Evolutionary conservation across 1,140 invertebrate genomes (phyloP).

Genomic region (Physella acuta): DNA sequence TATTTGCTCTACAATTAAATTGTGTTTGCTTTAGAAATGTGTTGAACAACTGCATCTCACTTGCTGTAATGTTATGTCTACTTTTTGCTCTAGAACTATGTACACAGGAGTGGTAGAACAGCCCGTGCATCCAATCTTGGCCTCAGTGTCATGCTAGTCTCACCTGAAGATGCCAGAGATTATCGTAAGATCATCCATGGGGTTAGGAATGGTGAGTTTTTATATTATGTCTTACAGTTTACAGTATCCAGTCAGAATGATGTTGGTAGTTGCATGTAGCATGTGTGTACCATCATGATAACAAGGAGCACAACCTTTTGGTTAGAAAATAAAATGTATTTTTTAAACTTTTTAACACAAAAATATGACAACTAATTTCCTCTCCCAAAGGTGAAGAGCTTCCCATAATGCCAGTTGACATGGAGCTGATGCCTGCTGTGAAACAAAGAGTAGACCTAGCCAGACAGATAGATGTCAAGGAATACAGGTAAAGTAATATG

Average conservation of each 20-base stretch:
- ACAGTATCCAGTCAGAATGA: too few species aligned
- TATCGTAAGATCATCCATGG: constrained; percentile 83
- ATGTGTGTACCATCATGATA: too few species aligned
- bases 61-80: too few species aligned
- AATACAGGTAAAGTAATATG: constrained; percentile 47
- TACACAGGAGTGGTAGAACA: constrained; percentile 94
- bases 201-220: constrained; percentile 75
- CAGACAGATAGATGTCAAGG: constrained; percentile 70
- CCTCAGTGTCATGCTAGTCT: constrained; percentile 87
- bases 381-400: constrained; percentile 72
- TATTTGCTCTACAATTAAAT: not conserved
- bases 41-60: too few species aligned
- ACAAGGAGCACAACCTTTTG: too few species aligned
- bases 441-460: constrained; percentile 77
- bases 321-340: too few species aligned
- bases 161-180: constrained; percentile 78
- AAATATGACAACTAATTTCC: too few species aligned
- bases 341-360: too few species aligned
- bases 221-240: too few species aligned
- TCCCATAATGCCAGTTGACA: constrained; percentile 78
- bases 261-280: too few species aligned
- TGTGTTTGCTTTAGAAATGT: too few species aligned
- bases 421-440: constrained; percentile 68
- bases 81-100: constrained; percentile 67
- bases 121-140: constrained; percentile 86